Base-by-base conservation (phyloP, 2,113 vertebrate genomes). In the Albula goreensis region DNA sequence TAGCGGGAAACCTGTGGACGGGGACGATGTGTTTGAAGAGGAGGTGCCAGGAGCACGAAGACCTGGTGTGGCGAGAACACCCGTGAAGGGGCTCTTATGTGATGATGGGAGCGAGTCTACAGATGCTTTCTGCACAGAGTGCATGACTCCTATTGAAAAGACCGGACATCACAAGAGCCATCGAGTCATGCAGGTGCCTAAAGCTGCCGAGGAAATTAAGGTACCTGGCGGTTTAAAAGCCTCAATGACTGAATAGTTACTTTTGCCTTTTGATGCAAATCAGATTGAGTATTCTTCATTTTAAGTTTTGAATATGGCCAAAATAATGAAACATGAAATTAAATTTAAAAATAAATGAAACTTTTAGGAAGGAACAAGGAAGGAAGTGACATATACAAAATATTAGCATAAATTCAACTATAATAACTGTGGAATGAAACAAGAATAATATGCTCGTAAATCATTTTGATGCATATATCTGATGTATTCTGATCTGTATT, bases 91-190 rank as follows among this genome's bases (percentile, higher is more conserved):
- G 15, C 49, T n/a, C 2, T 50, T 53, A 52, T 81, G 50, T n/a
- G 50, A 48, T 41, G 82, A 85, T 0, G 93, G 94, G 60, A 94
- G 92, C 2, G 92, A 95, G 77, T 78, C 15, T 0, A 88, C 91
- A 0, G 89, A 95, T n/a, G 52, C 93, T 82, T 97, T 94, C 91
- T 97, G 96, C 81, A 91, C 84, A 63, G 95, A 94, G 1, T 97
- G 96, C 89, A 94, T 92, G 74, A 89, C 87, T 10, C 94, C 95
- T 2, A 83, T 96, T 0, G 93, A 94, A 49, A 93, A 92, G 87
- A 87, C 89, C 5, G 92, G 91, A 0, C 89, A 89, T 0, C 96
- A 96, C 88, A 90, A 88, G 17, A 92, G 94, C 11, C 96, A 97
- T 0, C 92, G 95, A 22, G 94, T 97, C 51, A 90, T 91, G 74